Evolutionary conservation across 2,113 vertebrate species (phyloP).

Genomic region (Vidua chalybeata): DNA sequence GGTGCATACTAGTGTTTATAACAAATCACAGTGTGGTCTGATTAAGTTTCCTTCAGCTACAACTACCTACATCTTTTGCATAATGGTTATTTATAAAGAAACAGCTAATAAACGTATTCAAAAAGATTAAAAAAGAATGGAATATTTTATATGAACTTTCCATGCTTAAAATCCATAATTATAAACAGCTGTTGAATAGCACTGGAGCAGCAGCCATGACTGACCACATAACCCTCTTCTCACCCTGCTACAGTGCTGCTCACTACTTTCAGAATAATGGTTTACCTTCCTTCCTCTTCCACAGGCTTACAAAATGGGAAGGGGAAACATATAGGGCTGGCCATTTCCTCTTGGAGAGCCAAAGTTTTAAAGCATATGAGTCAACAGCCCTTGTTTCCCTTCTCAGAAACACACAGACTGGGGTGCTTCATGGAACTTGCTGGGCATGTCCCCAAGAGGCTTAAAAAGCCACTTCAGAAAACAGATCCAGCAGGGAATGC

Average conservation of each 20-base stretch:
- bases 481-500: neutral
- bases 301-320: constrained; percentile 12
- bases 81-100: neutral
- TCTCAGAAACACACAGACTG: neutral
- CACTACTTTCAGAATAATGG: neutral
- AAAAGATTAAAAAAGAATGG: neutral
- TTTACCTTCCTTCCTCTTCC: constrained; percentile 47
- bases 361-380: constrained; percentile 34
- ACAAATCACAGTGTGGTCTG: neutral
- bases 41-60: neutral
- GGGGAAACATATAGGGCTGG: constrained; percentile 32
- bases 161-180: neutral
- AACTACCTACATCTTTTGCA: neutral
- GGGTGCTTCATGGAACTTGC: neutral
- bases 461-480: neutral
- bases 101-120: neutral
- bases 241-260: neutral
- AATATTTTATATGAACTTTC: neutral
- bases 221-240: neutral
- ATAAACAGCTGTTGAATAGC: neutral
- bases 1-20: neutral
- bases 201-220: neutral
- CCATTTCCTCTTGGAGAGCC: constrained; percentile 45
- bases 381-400: constrained; percentile 23
- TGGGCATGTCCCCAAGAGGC: neutral